Evolutionary conservation across 1,140 invertebrate species (phyloP).

Genomic region (Belonocnema kinseyi): DNA sequence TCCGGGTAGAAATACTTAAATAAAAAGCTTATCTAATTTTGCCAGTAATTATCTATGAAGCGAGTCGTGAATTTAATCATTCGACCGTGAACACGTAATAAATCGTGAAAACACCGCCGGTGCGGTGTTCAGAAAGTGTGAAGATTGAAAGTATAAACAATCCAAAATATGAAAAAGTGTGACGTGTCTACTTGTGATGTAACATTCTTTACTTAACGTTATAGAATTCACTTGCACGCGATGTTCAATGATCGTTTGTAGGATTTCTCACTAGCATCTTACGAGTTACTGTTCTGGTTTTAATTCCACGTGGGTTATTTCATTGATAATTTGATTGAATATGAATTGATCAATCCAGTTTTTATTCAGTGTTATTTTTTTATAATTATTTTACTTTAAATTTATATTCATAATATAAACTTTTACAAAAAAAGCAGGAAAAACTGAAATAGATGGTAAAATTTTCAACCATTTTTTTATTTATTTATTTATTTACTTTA

Average conservation of each 20-base stretch:
- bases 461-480: too few species aligned
- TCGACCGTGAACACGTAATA: slow-evolving; percentile 43
- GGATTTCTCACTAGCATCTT: not conserved
- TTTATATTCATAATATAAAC: too few species aligned
- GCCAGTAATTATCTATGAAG: slow-evolving; percentile 9
- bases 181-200: slow-evolving; percentile 31
- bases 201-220: slow-evolving; percentile 30
- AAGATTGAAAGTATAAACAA: slow-evolving; percentile 56
- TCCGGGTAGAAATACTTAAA: not conserved
- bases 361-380: not conserved
- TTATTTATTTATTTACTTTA: too few species aligned
- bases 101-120: slow-evolving; percentile 26
- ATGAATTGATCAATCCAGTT: not conserved
- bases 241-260: not conserved
- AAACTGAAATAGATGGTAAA: too few species aligned
- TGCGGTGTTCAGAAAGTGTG: slow-evolving; percentile 60
- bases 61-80: slow-evolving; percentile 28
- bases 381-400: not conserved
- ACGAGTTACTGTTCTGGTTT: slow-evolving; percentile 17
- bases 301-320: slow-evolving; percentile 6
- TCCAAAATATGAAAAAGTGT: slow-evolving; percentile 32
- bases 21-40: slow-evolving; percentile 6
- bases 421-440: too few species aligned
- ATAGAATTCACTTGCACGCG: slow-evolving; percentile 18
- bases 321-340: slow-evolving; percentile 7